Conservation (phyloP, 2,797 vertebrate genomes). For the Anguilla pacifica region DNA sequence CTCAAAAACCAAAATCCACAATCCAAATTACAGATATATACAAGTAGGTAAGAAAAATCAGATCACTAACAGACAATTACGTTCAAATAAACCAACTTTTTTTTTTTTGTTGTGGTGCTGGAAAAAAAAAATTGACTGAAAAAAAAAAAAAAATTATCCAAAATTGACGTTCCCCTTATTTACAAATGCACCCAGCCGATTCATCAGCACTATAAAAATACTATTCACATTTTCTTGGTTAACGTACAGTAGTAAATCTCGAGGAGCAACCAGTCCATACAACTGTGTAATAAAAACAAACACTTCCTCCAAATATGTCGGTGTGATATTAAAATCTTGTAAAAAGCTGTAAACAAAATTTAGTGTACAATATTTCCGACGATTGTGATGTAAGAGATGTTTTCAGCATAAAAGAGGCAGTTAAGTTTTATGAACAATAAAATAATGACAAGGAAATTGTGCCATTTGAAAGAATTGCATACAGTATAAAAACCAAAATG, state of each 20-base stretch:
- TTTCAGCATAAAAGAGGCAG: conserved; percentile 24
- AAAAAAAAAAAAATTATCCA: conserved; percentile 68
- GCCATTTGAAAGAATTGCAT: conserved; percentile 7
- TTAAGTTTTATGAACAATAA: conserved; percentile 25
- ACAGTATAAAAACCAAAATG: background rate
- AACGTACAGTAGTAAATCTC: conserved; percentile 77
- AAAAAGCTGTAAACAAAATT: conserved; percentile 25
- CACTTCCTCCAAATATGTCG: conserved; percentile 24
- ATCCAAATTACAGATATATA: conserved; percentile 57
- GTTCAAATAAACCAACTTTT: conserved; percentile 82
- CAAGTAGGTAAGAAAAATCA: conserved; percentile 67
- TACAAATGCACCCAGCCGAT: conserved; percentile 85
- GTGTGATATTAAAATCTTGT: conserved; percentile 27
- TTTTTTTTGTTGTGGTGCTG: conserved; percentile 53
- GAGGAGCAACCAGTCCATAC: conserved; percentile 55
- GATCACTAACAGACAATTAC: conserved; percentile 76
- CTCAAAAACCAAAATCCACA: conserved; percentile 69
- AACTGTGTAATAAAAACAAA: conserved; percentile 63
- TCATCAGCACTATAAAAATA: conserved; percentile 98
- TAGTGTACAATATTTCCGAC: conserved; percentile 54
- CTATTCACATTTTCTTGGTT: conserved; percentile 96
- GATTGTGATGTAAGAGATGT: conserved; percentile 44
- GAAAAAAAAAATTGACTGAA: conserved; percentile 68
- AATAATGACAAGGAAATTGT: background rate
- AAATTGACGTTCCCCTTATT: conserved; percentile 79